Evolutionary conservation across 2,888 invertebrate species (phyloP), one percentile per base, ranked within the genome.

Genomic region (Perizoma flavofasciatum): DNA sequence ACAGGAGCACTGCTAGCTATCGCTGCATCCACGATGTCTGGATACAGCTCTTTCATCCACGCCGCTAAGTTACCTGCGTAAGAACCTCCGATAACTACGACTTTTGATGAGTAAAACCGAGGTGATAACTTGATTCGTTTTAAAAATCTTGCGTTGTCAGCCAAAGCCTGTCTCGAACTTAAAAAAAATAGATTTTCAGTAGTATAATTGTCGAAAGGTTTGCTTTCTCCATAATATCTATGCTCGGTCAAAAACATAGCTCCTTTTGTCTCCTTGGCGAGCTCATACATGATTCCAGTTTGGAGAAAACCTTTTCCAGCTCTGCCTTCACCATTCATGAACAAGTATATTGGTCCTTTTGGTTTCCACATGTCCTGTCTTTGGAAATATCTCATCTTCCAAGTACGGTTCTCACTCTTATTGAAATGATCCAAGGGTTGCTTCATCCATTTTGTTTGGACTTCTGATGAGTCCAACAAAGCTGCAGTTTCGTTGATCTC

Each of bases 11-110:
- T 91, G 59, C 89, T 90, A 0, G 89, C 82, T 41, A 89, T 72
- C 6, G 85, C 88, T 33, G 88, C 89, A 66, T 89, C 83, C 0
- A 90, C 79, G 58, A 88, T 68, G n/a, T 84, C 66, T 8, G 90
- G 88, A 62, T 90, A 89, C 0, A 85, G 48, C 2, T 86, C 64
- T 66, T 75, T 83, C 79, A 89, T 81, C 90, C 90, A 90, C 1
- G 87, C 88, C 32, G 91, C 90, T 64, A 91, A 78, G 55, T 89
- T 91, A 6, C 87, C 90, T 2, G 89, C 77, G 56, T 91, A 90
- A 4, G 89, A 90, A 7, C 89, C 89, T 40, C 90, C 91, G 32
- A 90, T 74, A 3, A 87, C 80, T 0, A 91, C 84, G 0, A 89
- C 80, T 75, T 89, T 89, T 1, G 89, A 87, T 2, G 67, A 66